Percentiles rank a stretch among this genome's conserved stretches.
Evolutionary conservation across 2,113 vertebrate genomes (phyloP).

Genomic region (Nesoenas mayeri): DNA sequence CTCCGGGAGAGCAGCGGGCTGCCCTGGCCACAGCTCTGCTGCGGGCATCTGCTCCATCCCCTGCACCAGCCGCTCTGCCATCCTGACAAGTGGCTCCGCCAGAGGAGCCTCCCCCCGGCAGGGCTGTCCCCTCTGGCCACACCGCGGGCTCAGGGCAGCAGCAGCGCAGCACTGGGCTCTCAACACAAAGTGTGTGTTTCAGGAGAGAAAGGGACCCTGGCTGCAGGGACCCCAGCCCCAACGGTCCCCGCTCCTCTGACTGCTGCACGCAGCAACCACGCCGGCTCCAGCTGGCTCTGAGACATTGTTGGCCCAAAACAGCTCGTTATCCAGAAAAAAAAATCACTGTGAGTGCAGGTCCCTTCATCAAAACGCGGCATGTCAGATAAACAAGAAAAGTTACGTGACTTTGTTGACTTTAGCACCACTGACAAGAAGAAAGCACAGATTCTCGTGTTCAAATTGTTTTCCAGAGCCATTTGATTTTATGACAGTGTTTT

Average conservation of each 20-base stretch:
- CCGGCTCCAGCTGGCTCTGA: rapidly evolving
- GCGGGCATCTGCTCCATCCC: rapidly evolving
- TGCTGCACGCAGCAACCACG: rapidly evolving
- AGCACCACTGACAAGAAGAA: neutral
- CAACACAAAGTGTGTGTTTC: too few relatives aligned
- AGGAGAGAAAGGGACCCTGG: neutral
- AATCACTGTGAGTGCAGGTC: rapidly evolving
- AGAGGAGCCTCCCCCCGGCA: neutral
- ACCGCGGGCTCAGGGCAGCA: too few relatives aligned
- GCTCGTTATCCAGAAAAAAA: neutral
- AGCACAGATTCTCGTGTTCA: neutral
- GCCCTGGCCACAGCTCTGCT: rapidly evolving
- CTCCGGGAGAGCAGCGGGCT: too few relatives aligned
- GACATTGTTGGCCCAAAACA: neutral
- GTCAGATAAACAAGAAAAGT: neutral
- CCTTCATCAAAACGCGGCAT: rapidly evolving
- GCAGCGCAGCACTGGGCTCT: too few relatives aligned
- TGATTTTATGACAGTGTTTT: neutral
- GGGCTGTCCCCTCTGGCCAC: too few relatives aligned
- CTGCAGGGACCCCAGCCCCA: neutral
- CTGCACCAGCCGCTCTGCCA: rapidly evolving
- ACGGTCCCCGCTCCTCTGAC: rapidly evolving
- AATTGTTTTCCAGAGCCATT: neutral
- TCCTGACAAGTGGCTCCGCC: neutral
- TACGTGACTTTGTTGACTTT: rapidly evolving